Conservation (phyloP, 2,888 invertebrate genomes). For the Carterocephalus palaemon region DNA sequence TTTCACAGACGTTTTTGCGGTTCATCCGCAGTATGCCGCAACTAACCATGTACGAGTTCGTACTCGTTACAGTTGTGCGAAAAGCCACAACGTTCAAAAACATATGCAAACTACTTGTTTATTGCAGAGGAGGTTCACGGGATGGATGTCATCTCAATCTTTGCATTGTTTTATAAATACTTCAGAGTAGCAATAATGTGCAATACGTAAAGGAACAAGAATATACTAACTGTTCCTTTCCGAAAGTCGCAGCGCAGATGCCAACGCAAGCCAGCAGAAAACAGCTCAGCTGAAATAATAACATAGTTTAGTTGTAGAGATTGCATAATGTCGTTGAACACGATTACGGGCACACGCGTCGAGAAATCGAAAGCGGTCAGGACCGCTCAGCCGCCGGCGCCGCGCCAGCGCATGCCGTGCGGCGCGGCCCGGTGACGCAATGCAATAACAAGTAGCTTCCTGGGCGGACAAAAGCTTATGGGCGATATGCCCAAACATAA, state of each 20-base stretch:
- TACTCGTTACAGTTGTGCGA: too few species aligned
- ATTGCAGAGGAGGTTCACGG: too few species aligned
- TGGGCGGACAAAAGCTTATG: background rate
- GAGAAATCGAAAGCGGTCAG: slow-evolving; percentile 46
- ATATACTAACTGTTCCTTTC: slow-evolving; percentile 74
- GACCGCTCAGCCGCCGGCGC: slow-evolving; percentile 27
- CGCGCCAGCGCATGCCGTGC: background rate
- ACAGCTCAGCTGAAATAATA: slow-evolving; percentile 71
- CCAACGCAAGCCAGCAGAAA: slow-evolving; percentile 68
- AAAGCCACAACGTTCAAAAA: background rate
- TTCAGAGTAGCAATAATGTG: slow-evolving; percentile 19
- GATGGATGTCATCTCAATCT: too few species aligned
- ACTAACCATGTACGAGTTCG: too few species aligned
- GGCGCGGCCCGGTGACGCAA: background rate
- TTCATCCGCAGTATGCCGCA: slow-evolving; percentile 32
- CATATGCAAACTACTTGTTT: too few species aligned
- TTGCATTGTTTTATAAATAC: slow-evolving; percentile 12
- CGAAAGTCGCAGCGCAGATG: slow-evolving; percentile 73
- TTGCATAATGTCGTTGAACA: slow-evolving; percentile 4
- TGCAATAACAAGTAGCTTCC: background rate
- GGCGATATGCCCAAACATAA: background rate
- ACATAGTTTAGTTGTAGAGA: slow-evolving; percentile 31
- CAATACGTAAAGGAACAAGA: slow-evolving; percentile 8
- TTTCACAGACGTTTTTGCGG: slow-evolving; percentile 58
- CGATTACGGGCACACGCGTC: slow-evolving; percentile 15